Base-by-base conservation (phyloP, 2,797 vertebrate species). In the Chromobotia macracanthus region DNA sequence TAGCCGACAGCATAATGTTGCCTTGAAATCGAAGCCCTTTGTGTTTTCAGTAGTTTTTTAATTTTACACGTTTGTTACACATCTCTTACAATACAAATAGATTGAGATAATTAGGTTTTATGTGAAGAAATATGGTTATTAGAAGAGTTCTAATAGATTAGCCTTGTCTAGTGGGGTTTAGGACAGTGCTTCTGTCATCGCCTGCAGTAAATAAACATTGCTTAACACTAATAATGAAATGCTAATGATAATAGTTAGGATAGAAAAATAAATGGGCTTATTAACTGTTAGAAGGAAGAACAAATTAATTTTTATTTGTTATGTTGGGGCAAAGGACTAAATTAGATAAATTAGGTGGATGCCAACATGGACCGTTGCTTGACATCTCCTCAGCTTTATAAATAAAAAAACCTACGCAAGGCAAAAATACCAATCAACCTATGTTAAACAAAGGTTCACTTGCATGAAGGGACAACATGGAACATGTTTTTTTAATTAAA, bases 1-100 rank as follows among this genome's bases (percentile, higher is more conserved):
- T 41, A 73, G 75, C 68, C 21, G 58, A 65, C 44, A 73, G 55
- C 44, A 73, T 75, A 21, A 68, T 48, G 23, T 77, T 15, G 15
- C 48, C 21, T 50, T n/a, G 44, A 71, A 38, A 44, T 11, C 2
- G 18, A 60, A 69, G 28, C 13, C 55, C 9, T 63, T 71, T 71
- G 50, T 55, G 76, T 79, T 71, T 79, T 64, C 19, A 7, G 16
- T 53, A 41, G 25, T 50, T 48, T 38, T 53, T 69, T 60, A 16
- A 53, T 21, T 51, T 21, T 18, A 46, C 18, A 0, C 31, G 48
- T 58, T 55, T 25, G 25, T 76, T 25, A 44, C 6, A 35, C 0
- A 46, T 61, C 56, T 48, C 72, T 38, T 75, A n/a, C 18, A 0
- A 48, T 23, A 35, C 31, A 12, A 63, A 31, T 46, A 12, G 41